Conservation (phyloP, 2,113 vertebrate genomes). For the Setophaga petechia region DNA sequence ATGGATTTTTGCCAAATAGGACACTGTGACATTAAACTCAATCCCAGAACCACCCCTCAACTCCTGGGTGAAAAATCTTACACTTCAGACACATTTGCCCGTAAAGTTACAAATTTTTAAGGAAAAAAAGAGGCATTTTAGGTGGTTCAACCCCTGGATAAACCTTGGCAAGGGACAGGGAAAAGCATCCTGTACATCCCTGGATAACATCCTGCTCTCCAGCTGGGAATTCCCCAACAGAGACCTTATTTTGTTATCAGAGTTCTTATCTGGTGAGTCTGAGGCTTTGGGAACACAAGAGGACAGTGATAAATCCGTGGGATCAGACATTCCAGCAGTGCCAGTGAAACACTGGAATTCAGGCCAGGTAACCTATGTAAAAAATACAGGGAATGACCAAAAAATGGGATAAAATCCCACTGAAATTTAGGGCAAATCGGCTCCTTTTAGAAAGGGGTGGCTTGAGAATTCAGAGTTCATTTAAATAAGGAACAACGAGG, state of each 20-base stretch:
- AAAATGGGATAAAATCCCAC: not conserved
- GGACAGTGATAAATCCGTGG: fast-evolving
- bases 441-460: not conserved
- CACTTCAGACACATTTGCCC: fast-evolving
- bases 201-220: fast-evolving
- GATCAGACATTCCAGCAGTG: not conserved
- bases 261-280: not conserved
- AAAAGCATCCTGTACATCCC: not conserved
- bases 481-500: not conserved
- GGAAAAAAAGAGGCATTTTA: not conserved
- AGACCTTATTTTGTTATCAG: not conserved
- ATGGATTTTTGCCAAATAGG: not conserved
- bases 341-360: not conserved
- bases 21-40: fast-evolving
- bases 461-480: not conserved
- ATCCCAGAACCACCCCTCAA: fast-evolving
- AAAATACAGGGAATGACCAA: not conserved
- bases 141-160: not conserved
- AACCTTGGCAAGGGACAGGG: not conserved
- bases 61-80: not conserved
- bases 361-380: not conserved
- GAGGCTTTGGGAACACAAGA: not conserved
- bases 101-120: not conserved
- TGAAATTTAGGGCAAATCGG: not conserved
- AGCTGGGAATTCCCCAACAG: not conserved